Percentiles rank a stretch among this genome's conserved stretches.
Conservation (phyloP, 2,113 vertebrate species). For the Ceyx cyanopectus region DNA sequence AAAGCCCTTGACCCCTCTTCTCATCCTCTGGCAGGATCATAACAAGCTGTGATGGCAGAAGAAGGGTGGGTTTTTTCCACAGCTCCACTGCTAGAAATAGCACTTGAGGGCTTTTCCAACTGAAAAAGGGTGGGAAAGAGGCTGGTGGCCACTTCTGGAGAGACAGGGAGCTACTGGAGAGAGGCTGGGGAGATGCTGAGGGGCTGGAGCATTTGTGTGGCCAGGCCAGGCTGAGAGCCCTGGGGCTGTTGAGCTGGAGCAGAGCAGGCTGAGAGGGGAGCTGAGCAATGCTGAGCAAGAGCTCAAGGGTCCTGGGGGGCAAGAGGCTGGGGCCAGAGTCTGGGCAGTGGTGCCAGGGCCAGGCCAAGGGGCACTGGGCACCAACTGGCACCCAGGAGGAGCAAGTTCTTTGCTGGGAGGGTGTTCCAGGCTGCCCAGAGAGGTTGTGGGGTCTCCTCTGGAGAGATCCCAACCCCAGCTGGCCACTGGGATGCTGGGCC, state of each 20-base stretch:
- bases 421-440: too few relatives aligned
- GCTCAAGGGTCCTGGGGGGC: too few relatives aligned
- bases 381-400: too few relatives aligned
- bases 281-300: too few relatives aligned
- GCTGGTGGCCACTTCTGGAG: not conserved
- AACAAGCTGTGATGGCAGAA: not conserved
- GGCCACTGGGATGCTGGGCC: too few relatives aligned
- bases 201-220: not conserved
- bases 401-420: too few relatives aligned
- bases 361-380: too few relatives aligned
- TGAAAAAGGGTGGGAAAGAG: not conserved
- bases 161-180: not conserved
- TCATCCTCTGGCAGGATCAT: not conserved
- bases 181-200: not conserved
- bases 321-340: too few relatives aligned
- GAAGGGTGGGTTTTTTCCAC: not conserved
- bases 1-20: constrained; percentile 37
- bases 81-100: not conserved
- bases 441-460: too few relatives aligned
- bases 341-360: too few relatives aligned
- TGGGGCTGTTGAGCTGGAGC: not conserved
- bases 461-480: too few relatives aligned
- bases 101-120: not conserved
- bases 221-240: not conserved
- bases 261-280: not conserved